A percentile compares a stretch with the other conserved stretches of the same genome.
Evolutionary conservation across 2,797 vertebrate genomes (phyloP).

Genomic region (Bovichtus diacanthus): DNA sequence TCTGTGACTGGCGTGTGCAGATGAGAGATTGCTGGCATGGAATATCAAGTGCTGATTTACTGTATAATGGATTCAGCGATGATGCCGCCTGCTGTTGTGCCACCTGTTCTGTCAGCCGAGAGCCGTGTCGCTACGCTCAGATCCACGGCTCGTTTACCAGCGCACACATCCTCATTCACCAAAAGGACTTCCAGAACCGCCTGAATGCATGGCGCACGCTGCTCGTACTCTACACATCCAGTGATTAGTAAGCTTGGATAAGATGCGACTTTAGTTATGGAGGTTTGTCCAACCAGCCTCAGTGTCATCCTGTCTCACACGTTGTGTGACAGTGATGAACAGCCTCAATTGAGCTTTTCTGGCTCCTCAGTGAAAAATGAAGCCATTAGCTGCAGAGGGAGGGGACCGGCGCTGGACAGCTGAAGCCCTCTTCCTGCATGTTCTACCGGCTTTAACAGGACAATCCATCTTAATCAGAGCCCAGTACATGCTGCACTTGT

Average conservation of each 20-base stretch:
- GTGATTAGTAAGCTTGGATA: background rate
- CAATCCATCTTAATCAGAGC: constrained; percentile 73
- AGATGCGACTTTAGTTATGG: constrained; percentile 4
- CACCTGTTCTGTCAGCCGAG: constrained; percentile 82
- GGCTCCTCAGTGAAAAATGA: constrained; percentile 80
- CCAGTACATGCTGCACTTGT: constrained; percentile 42
- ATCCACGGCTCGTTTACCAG: constrained; percentile 67
- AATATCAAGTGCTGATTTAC: constrained; percentile 81
- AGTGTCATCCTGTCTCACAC: constrained; percentile 45
- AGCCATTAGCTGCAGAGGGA: constrained; percentile 69
- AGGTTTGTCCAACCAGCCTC: constrained; percentile 32
- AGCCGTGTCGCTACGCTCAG: constrained; percentile 37
- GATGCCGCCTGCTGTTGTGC: constrained; percentile 80
- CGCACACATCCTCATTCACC: constrained; percentile 54
- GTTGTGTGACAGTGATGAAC: constrained; percentile 75
- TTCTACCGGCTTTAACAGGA: constrained; percentile 45
- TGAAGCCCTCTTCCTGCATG: constrained; percentile 31
- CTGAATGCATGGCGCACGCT: background rate
- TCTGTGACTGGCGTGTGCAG: constrained; percentile 28
- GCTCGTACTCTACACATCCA: background rate
- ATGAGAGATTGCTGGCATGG: constrained; percentile 68
- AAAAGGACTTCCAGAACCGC: constrained; percentile 44
- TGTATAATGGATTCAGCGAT: constrained; percentile 79
- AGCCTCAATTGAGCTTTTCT: constrained; percentile 40
- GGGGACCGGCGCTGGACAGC: constrained; percentile 29